Evolutionary conservation across 37 sponge, comb jelly and placozoan species (phyloP), one percentile per base, ranked within the genome.

Genomic region (Beroe forskalii): DNA sequence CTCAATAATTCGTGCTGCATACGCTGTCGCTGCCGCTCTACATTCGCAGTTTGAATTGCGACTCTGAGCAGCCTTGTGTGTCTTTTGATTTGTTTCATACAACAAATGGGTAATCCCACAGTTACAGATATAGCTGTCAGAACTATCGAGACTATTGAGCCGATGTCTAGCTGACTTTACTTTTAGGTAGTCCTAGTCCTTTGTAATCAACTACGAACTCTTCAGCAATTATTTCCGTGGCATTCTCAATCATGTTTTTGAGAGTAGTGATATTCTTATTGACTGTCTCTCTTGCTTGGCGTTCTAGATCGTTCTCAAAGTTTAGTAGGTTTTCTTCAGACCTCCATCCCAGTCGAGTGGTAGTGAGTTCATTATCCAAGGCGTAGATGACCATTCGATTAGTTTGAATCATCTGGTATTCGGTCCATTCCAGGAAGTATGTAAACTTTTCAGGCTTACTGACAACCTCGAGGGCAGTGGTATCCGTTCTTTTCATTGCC

Each of bases 261-360:
- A 80, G 43, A 22, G 20, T 41, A 6, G 86, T 80, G 55, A 80
- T 80, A 30, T 80, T 80, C 14, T 35, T 38, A 4, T 20, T 80
- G 25, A 44, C n/a, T 14, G 28, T 1, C 23, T 80, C 30, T 0
- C n/a, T 8, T 24, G 44, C 12, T 43, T 35, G 28, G 1, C 0
- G 38, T 43, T 22, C 28, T 0, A 80, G 12, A 27, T 6, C 40
- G 28, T 44, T 12, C 28, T 24, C 12, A 17, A 80, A 44, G 4
- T 80, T 23, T 80, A 41, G 24, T 2, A 30, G 3, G 4, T 6
- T 44, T 41, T 41, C 0, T 8, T 41, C 86, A 23, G 44, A 80
- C 28, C 4, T 27, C 44, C 44, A 44, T 1, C 27, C 27, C 4
- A 44, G n/a, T 32, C 23, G 9, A 1, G 14, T 80, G 0, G n/a